phyloP scores from a whole-genome alignment of 1,140 invertebrate genomes.

The Microplitis demolitor region DNA sequence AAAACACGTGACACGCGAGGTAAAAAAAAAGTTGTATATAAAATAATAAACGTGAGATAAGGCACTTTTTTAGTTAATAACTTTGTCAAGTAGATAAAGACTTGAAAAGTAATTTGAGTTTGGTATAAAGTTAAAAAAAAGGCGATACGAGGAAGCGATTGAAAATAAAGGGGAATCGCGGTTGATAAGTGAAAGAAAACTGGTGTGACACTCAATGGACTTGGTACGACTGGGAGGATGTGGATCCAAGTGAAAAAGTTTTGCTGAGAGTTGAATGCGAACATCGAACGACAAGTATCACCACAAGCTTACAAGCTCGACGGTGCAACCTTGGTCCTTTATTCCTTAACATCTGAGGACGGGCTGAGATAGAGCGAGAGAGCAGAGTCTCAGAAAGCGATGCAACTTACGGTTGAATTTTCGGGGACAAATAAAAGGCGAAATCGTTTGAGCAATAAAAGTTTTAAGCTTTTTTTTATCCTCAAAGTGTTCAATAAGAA shows the following conservation, averaged over 20 bases:
- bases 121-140: too few relatives aligned
- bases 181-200: constrained; percentile 6
- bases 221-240: neutral
- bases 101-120: too few relatives aligned
- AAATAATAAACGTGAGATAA: neutral
- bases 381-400: neutral
- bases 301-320: too few relatives aligned
- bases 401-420: too few relatives aligned
- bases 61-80: neutral
- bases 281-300: neutral
- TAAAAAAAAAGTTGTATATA: too few relatives aligned
- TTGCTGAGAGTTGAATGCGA: constrained; percentile 3
- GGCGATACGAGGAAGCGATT: neutral
- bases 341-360: neutral
- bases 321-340: too few relatives aligned
- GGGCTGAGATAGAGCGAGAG: neutral
- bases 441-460: constrained; percentile 19
- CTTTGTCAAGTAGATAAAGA: too few relatives aligned
- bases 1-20: too few relatives aligned
- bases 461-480: constrained; percentile 4
- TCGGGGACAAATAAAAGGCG: neutral
- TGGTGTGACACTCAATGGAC: constrained; percentile 15
- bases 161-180: neutral
- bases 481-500: constrained; percentile 17
- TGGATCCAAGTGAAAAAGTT: constrained; percentile 1